A percentile compares a stretch with the other conserved stretches of the same genome.
Evolutionary conservation across 2,888 invertebrate species (phyloP).

Genomic region (Euzophera pinguis): DNA sequence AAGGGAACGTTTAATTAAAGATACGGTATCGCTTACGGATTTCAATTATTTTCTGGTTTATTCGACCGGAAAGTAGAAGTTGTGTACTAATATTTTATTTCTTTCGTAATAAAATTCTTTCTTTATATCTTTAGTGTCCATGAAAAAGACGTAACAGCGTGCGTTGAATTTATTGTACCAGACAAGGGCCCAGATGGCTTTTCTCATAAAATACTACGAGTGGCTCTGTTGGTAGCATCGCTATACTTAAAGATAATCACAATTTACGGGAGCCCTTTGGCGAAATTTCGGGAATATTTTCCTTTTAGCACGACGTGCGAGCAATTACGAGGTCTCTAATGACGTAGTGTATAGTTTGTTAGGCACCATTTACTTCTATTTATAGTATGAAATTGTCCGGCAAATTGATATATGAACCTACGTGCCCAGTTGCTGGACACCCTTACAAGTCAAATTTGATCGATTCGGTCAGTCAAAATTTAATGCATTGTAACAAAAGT

Average conservation of each 20-base stretch:
- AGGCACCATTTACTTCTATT: constrained; percentile 32
- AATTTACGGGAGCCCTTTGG: constrained; percentile 70
- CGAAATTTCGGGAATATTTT: constrained; percentile 58
- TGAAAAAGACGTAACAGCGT: constrained; percentile 74
- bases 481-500: too few relatives aligned
- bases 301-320: constrained; percentile 51
- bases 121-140: constrained; percentile 64
- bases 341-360: constrained; percentile 40
- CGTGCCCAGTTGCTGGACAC: too few relatives aligned
- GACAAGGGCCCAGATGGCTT: constrained; percentile 74
- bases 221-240: constrained; percentile 66
- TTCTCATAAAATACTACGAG: constrained; percentile 75
- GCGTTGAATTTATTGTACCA: constrained; percentile 74
- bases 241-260: constrained; percentile 77
- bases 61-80: background rate
- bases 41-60: too few relatives aligned
- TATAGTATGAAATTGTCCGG: constrained; percentile 25
- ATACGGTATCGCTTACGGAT: too few relatives aligned
- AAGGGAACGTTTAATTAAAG: too few relatives aligned
- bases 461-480: too few relatives aligned
- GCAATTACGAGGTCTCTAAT: constrained; percentile 63
- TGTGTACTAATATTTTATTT: constrained; percentile 49
- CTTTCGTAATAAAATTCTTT: constrained; percentile 62
- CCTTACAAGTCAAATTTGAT: too few relatives aligned
- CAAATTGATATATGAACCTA: too few relatives aligned